Evolutionary conservation across 2,888 invertebrate genomes (phyloP).

Genomic region (Drosophila quasianomalipes): DNA sequence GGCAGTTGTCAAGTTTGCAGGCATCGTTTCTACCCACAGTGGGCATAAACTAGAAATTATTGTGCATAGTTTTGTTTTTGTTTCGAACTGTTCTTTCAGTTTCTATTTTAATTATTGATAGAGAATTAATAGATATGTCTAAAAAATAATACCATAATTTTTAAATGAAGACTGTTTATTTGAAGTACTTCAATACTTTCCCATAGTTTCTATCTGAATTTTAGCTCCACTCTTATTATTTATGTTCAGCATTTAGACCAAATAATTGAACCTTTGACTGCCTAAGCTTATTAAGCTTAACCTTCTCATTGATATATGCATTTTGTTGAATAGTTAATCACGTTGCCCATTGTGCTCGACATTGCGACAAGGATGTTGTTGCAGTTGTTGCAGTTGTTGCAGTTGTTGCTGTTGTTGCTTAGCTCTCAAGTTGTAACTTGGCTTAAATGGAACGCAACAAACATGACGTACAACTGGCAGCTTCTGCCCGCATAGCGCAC

Average conservation of each 20-base stretch:
- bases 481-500: conserved; percentile 72
- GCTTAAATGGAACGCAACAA: conserved; percentile 51
- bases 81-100: background rate
- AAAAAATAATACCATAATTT: background rate
- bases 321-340: background rate
- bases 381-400: conserved; percentile 14
- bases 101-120: background rate
- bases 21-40: conserved; percentile 12
- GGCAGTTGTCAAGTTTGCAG: conserved; percentile 51
- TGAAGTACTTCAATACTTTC: background rate
- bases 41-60: background rate
- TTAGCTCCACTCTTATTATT: background rate
- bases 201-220: background rate
- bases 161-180: background rate
- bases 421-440: conserved; percentile 46
- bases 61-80: background rate
- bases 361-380: conserved; percentile 33
- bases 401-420: conserved; percentile 13
- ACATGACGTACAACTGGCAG: conserved; percentile 73
- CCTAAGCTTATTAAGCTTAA: background rate
- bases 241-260: background rate
- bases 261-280: background rate
- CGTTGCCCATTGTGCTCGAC: conserved; percentile 31
- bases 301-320: background rate
- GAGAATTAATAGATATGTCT: background rate